A percentile compares a stretch with the other conserved stretches of the same genome.
These are phyloP conservation scores for Rhinogobius similis DNA, from an alignment of 2,113 vertebrate genomes.

Conservation along the genomic window DNA sequence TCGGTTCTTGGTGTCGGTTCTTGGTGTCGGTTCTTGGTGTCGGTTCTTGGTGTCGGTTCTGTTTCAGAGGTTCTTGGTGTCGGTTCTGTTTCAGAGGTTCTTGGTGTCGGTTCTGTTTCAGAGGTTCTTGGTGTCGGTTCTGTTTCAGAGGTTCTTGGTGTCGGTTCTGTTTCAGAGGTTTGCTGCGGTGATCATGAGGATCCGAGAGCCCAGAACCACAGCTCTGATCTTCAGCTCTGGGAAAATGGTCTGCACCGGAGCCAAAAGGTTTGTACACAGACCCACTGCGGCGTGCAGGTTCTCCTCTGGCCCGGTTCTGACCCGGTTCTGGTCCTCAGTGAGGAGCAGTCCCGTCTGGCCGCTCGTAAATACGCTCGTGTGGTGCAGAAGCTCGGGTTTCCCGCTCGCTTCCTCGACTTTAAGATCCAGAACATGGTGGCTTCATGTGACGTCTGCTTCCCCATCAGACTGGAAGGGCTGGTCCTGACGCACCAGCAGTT, in stretches of 20 bases:
- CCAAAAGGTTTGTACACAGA: conserved; percentile 84
- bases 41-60: too few species aligned
- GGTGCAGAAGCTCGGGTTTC: conserved; percentile 96
- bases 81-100: too few species aligned
- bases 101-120: too few species aligned
- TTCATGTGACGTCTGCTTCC: conserved; percentile 94
- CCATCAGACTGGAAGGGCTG: conserved; percentile 91
- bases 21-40: too few species aligned
- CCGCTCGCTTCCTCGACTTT: conserved; percentile 94
- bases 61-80: too few species aligned
- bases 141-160: too few species aligned
- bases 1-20: too few species aligned
- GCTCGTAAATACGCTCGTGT: conserved; percentile 92
- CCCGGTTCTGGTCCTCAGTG: conserved; percentile 68
- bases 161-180: conserved; percentile 84
- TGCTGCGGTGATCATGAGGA: conserved; percentile 97
- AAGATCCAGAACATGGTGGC: conserved; percentile 99
- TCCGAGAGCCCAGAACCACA: conserved; percentile 93
- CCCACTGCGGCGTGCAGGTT: too few species aligned
- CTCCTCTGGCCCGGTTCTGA: not conserved
- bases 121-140: too few species aligned
- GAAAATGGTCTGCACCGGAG: conserved; percentile 98
- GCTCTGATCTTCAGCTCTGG: conserved; percentile 97
- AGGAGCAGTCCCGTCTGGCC: conserved; percentile 93
- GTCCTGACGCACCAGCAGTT: conserved; percentile 94